A percentile compares a stretch with the other conserved stretches of the same genome.
These are phyloP conservation scores for Brachionus sp. DNA, from an alignment of 1,140 invertebrate genomes.

Conservation along the genomic window DNA sequence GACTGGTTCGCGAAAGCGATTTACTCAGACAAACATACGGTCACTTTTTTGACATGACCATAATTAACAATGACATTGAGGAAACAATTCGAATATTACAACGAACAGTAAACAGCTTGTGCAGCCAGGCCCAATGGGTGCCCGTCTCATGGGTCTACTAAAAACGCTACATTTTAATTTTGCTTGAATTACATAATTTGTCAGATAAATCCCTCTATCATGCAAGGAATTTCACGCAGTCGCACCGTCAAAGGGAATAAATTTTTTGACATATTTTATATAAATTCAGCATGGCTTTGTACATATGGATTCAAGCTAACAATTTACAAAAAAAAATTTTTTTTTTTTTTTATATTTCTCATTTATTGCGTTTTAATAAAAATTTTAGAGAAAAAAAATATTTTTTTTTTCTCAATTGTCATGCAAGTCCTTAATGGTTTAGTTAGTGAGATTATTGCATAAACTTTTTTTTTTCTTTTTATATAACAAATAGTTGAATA, in stretches of 20 bases:
- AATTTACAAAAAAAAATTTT: neutral
- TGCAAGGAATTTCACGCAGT: neutral
- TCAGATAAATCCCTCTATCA: constrained; percentile 4
- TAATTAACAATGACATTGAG: constrained; percentile 98
- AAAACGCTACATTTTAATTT: constrained; percentile 23
- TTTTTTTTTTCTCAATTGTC: neutral
- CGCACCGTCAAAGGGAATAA: neutral
- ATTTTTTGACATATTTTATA: neutral
- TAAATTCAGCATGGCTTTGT: neutral
- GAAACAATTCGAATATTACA: constrained; percentile 90
- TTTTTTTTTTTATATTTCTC: neutral
- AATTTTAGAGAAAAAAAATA: neutral
- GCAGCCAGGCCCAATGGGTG: constrained; percentile 88
- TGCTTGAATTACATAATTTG: neutral
- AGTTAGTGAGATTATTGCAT: neutral
- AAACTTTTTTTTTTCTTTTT: neutral
- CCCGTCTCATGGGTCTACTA: constrained; percentile 62
- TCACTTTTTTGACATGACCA: constrained; percentile 94
- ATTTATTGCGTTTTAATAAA: neutral
- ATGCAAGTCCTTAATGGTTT: neutral
- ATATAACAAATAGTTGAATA: neutral
- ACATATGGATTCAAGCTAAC: neutral
- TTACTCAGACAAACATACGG: constrained; percentile 89
- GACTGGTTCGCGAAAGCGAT: constrained; percentile 89
- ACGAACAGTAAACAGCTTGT: constrained; percentile 79